phyloP scores from a whole-genome alignment of 2,888 invertebrate genomes.

The Zaprionus obscuricornis region DNA sequence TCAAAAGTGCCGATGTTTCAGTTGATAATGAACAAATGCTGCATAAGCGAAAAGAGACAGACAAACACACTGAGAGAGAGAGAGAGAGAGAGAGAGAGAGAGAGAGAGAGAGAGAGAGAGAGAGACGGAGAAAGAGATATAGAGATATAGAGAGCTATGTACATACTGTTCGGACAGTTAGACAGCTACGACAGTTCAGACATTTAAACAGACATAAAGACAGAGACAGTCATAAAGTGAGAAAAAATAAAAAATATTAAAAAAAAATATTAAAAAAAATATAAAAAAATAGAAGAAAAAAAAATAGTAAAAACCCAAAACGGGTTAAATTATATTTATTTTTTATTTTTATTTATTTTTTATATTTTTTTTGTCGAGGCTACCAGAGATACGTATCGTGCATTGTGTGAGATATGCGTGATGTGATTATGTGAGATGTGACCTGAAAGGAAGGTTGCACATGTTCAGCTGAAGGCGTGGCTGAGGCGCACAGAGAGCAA shows the following conservation, averaged over 20 bases:
- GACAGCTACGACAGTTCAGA: constrained; percentile 36
- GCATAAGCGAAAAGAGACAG: constrained; percentile 51
- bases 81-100: not conserved
- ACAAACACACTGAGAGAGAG: constrained; percentile 32
- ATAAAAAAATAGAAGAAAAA: constrained; percentile 20
- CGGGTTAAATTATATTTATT: constrained; percentile 61
- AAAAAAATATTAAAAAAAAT: constrained; percentile 37
- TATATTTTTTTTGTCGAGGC: constrained; percentile 53
- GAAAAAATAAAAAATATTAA: constrained; percentile 49
- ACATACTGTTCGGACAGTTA: constrained; percentile 23
- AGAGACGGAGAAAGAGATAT: constrained; percentile 11
- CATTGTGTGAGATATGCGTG: constrained; percentile 41
- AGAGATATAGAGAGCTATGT: too few relatives aligned
- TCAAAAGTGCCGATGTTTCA: constrained; percentile 78
- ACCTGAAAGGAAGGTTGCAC: too few relatives aligned
- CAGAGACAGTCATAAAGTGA: constrained; percentile 52
- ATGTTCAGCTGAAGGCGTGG: too few relatives aligned
- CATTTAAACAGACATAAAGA: constrained; percentile 32
- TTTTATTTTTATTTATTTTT: not conserved
- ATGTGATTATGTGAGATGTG: too few relatives aligned
- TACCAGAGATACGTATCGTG: constrained; percentile 51
- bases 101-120: constrained; percentile 5
- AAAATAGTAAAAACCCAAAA: constrained; percentile 51
- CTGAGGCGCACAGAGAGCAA: not conserved
- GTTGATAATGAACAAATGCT: constrained; percentile 75